Evolutionary conservation across 37 sponge, comb jelly and placozoan genomes (phyloP), one percentile per base, ranked within the genome.

Genomic region (Chondrilla cf. caribensis): DNA sequence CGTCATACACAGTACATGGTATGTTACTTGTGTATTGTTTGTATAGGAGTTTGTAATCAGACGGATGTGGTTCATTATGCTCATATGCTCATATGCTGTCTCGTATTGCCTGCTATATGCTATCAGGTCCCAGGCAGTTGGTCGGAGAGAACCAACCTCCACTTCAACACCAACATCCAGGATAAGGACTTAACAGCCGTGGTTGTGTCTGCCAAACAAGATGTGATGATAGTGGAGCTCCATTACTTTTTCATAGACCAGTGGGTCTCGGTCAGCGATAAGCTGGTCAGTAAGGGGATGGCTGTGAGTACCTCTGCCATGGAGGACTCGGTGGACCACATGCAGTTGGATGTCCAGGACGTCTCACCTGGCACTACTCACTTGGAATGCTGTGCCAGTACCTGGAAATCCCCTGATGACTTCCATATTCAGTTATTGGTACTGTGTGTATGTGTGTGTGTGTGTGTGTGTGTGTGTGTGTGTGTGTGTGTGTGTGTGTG

Each of bases 371-470:
- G 44, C 24, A 40, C 17, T 7, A 73, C 44, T 1, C 42, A n/a
- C 2, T 24, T 73, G 21, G 76, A 73, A n/a, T 73, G 76, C 24
- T 31, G 31, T 43, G 76, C 36, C 24, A 41, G 8, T 24, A 24
- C 31, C 2, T 37, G 41, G 8, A 40, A 2, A 39, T 39, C 76
- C 1, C 76, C 76, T 6, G 44, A 40, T 25, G 5, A 42, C 43
- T 73, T 73, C 76, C 36, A 73, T 43, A 40, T 73, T 39, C 76
- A 73, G 43, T 21, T 73, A 15, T 19, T 73, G 76, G 76, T 73
- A 40, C 15, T 31, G 29, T n/a, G 2, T 67, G 28, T 67, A 1
- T 2, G 17, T 29, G 33, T 33, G 35, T 26, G n/a, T n/a, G n/a
- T n/a, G n/a, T n/a, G n/a, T n/a, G n/a, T n/a, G n/a, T n/a, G n/a